Evolutionary conservation across 2,797 vertebrate species (phyloP).

Genomic region (Lacerta viridis): DNA sequence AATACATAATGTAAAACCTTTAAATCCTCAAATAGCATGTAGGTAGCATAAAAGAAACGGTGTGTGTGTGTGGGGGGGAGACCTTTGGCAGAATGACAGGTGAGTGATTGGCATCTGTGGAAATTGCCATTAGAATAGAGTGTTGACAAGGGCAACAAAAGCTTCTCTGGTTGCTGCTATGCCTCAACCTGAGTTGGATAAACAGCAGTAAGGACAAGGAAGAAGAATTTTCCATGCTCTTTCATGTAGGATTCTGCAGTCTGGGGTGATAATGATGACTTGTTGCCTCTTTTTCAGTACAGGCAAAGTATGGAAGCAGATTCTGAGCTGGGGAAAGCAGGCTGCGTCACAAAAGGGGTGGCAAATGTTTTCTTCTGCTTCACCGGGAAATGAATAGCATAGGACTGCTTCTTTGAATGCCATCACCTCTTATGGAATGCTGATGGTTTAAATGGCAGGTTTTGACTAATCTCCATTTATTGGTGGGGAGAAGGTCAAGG

Average conservation of each 20-base stretch:
- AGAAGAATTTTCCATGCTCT: neutral
- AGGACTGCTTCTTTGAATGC: constrained; percentile 24
- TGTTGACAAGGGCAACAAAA: neutral
- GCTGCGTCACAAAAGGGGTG: neutral
- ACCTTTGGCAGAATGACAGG: neutral
- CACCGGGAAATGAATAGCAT: constrained; percentile 26
- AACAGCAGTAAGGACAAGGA: neutral
- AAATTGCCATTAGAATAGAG: neutral
- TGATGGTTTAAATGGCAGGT: neutral
- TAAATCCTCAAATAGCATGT: neutral
- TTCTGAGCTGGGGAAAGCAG: neutral
- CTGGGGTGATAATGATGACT: neutral
- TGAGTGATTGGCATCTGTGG: neutral
- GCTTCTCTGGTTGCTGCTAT: neutral
- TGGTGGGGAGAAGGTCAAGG: neutral
- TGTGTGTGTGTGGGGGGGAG: neutral
- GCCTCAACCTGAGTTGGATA: neutral
- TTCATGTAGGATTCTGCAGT: neutral
- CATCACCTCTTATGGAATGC: constrained; percentile 24
- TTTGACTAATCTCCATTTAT: neutral
- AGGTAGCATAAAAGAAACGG: neutral
- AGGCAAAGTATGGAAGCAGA: neutral
- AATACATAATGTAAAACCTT: neutral
- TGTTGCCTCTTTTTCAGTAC: neutral
- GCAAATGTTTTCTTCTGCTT: neutral